Conservation (phyloP, 2,888 invertebrate species). For the Malacosoma neustria region DNA sequence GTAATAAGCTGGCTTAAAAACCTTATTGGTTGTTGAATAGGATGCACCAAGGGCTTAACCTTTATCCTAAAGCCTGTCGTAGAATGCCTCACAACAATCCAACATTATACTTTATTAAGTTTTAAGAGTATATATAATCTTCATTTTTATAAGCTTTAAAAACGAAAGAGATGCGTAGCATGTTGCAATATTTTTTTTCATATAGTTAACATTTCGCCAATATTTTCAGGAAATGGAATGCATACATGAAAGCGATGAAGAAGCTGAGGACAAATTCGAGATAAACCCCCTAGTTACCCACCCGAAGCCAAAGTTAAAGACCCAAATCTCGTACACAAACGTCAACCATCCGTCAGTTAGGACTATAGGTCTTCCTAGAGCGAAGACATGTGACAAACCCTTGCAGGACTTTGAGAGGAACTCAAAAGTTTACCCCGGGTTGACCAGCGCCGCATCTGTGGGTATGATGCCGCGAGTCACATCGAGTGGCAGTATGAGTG, state of each 20-base stretch:
- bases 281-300: conserved; percentile 56
- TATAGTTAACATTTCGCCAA: too few relatives aligned
- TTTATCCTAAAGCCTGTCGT: too few relatives aligned
- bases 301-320: conserved; percentile 46
- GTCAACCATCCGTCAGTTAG: conserved; percentile 64
- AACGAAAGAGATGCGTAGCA: too few relatives aligned
- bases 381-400: conserved; percentile 66
- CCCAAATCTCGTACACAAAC: conserved; percentile 52
- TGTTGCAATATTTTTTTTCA: too few relatives aligned
- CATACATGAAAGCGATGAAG: conserved; percentile 79
- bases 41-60: too few relatives aligned
- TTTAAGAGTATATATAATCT: too few relatives aligned
- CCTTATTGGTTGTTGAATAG: too few relatives aligned
- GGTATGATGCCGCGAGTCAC: conserved; percentile 65
- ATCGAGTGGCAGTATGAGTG: conserved; percentile 66
- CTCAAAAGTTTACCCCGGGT: conserved; percentile 31
- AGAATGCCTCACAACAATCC: too few relatives aligned
- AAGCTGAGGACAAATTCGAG: conserved; percentile 73
- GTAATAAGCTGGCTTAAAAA: too few relatives aligned
- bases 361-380: conserved; percentile 56
- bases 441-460: conserved; percentile 61
- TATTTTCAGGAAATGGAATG: conserved; percentile 79
- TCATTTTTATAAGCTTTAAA: too few relatives aligned
- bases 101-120: too few relatives aligned
- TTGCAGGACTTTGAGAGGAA: conserved; percentile 55